Conservation (phyloP, 2,113 vertebrate species). For the Tachycineta bicolor region DNA sequence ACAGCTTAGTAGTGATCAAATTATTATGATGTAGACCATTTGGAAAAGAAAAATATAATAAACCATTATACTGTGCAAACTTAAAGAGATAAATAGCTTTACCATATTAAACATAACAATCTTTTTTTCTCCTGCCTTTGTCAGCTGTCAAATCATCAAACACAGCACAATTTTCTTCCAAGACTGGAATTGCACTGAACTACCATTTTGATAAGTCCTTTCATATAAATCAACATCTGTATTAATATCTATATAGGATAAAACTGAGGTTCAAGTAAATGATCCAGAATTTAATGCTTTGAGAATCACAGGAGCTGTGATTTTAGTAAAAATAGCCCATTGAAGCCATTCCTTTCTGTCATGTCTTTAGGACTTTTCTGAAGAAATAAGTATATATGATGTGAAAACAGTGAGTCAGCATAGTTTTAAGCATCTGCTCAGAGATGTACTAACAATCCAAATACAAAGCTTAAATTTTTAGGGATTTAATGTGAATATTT, state of each 20-base stretch:
- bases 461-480: background rate
- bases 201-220: slow-evolving; percentile 15
- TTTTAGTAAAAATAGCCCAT: background rate
- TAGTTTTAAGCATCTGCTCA: background rate
- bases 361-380: background rate
- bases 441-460: background rate
- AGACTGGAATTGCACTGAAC: background rate
- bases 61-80: background rate
- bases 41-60: background rate
- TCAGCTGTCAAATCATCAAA: background rate
- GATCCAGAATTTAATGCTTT: background rate
- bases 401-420: background rate
- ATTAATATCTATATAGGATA: background rate
- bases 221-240: background rate
- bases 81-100: background rate
- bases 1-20: background rate
- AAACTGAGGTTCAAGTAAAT: background rate
- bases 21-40: background rate
- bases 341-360: background rate
- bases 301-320: background rate
- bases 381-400: background rate
- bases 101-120: background rate
- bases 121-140: background rate
- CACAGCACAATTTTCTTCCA: background rate
- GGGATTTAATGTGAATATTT: background rate